Evolutionary conservation across 2,888 invertebrate species (phyloP).

Genomic region (Mystacides longicornis): DNA sequence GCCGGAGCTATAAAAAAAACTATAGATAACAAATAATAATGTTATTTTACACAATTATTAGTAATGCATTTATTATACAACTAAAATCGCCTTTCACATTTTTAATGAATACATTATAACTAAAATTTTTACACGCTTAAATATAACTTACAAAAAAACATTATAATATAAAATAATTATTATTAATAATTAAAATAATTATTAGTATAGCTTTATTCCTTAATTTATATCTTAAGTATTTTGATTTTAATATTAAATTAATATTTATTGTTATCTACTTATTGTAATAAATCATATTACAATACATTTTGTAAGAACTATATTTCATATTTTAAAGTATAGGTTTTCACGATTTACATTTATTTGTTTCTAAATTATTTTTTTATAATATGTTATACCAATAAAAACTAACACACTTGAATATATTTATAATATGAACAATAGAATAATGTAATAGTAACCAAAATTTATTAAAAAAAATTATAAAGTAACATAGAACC

Average conservation of each 20-base stretch:
- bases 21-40: not conserved
- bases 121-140: not conserved
- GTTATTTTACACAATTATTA: not conserved
- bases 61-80: not conserved
- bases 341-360: constrained; percentile 23
- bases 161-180: too few relatives aligned
- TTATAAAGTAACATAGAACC: too few relatives aligned
- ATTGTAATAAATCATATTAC: constrained; percentile 18
- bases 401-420: constrained; percentile 24
- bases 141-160: not conserved
- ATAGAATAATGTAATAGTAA: not conserved
- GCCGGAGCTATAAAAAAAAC: not conserved
- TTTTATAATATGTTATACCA: too few relatives aligned
- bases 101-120: too few relatives aligned
- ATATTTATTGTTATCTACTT: constrained; percentile 21
- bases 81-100: not conserved
- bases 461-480: too few relatives aligned
- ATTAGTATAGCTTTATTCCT: not conserved
- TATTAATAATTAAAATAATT: not conserved
- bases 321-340: constrained; percentile 20
- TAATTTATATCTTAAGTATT: not conserved
- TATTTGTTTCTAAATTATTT: constrained; percentile 15
- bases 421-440: not conserved
- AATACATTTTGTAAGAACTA: constrained; percentile 16
- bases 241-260: constrained; percentile 10